Conservation (phyloP, 2,797 vertebrate genomes). For the Oreochromis grahami region DNA sequence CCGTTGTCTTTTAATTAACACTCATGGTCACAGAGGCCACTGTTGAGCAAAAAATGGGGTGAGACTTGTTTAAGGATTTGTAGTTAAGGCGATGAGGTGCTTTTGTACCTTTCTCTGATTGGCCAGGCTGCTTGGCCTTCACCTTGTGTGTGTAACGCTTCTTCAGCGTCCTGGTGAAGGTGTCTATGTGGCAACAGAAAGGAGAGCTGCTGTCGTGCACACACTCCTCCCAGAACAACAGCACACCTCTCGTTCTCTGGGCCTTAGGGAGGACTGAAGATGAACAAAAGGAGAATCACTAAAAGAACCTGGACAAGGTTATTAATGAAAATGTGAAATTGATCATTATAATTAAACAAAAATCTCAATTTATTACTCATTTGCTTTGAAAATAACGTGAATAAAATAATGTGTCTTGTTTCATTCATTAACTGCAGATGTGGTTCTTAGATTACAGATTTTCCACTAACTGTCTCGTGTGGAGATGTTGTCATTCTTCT, state of each 20-base stretch:
- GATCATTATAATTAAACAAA: background rate
- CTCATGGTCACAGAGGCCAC: background rate
- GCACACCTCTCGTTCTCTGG: constrained; percentile 75
- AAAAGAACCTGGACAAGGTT: background rate
- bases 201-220: constrained; percentile 45
- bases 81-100: background rate
- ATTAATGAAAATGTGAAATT: background rate
- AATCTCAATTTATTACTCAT: background rate
- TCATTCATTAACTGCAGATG: background rate
- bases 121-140: constrained; percentile 86
- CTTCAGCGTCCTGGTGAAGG: constrained; percentile 77
- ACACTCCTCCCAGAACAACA: constrained; percentile 86
- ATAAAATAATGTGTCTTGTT: background rate
- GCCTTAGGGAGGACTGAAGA: constrained; percentile 81
- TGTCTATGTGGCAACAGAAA: constrained; percentile 76
- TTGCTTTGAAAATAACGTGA: background rate
- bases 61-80: background rate
- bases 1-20: background rate
- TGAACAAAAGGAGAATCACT: background rate
- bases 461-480: constrained; percentile 58
- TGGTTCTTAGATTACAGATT: background rate
- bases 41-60: background rate
- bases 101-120: constrained; percentile 85
- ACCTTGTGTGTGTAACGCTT: constrained; percentile 82
- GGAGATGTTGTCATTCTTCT: constrained; percentile 56